phyloP scores from a whole-genome alignment of 2,888 invertebrate genomes.

The Standfussiana lucernea region DNA sequence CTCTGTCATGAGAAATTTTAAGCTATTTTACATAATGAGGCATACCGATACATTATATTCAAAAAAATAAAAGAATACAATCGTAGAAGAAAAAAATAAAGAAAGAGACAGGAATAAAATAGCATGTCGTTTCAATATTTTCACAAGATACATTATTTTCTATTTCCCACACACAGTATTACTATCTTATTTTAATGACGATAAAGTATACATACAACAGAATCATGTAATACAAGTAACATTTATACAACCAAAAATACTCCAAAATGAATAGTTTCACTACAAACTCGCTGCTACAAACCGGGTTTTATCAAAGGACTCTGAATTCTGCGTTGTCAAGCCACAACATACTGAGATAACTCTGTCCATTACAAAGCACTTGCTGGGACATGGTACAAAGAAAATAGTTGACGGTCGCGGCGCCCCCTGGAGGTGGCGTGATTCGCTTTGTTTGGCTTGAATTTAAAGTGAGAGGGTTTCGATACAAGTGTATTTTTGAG shows the following conservation, averaged over 20 bases:
- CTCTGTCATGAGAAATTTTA: neutral
- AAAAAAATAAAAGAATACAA: too few relatives aligned
- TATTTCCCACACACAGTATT: neutral
- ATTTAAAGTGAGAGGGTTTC: slow-evolving; percentile 43
- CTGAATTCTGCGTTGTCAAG: slow-evolving; percentile 59
- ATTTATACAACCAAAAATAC: slow-evolving; percentile 7
- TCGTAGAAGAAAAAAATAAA: neutral
- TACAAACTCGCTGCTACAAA: slow-evolving; percentile 28
- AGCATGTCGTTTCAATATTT: neutral
- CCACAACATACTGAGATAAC: slow-evolving; percentile 61
- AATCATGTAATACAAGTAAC: neutral
- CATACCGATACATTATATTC: neutral
- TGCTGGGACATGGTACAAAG: slow-evolving; percentile 59
- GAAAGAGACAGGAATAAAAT: neutral
- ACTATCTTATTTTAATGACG: neutral
- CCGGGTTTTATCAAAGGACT: slow-evolving; percentile 57
- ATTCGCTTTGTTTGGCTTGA: slow-evolving; percentile 48
- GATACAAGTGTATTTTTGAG: slow-evolving; percentile 23
- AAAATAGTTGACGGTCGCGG: slow-evolving; percentile 68
- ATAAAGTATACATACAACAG: neutral
- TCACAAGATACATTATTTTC: neutral
- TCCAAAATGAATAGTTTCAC: slow-evolving; percentile 39
- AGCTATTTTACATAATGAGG: neutral
- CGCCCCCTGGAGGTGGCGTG: slow-evolving; percentile 43
- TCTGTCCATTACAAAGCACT: slow-evolving; percentile 57